A percentile compares a stretch with the other conserved stretches of the same genome.
Conservation (phyloP, 2,113 vertebrate genomes). For the Dryoscopus gambensis region DNA sequence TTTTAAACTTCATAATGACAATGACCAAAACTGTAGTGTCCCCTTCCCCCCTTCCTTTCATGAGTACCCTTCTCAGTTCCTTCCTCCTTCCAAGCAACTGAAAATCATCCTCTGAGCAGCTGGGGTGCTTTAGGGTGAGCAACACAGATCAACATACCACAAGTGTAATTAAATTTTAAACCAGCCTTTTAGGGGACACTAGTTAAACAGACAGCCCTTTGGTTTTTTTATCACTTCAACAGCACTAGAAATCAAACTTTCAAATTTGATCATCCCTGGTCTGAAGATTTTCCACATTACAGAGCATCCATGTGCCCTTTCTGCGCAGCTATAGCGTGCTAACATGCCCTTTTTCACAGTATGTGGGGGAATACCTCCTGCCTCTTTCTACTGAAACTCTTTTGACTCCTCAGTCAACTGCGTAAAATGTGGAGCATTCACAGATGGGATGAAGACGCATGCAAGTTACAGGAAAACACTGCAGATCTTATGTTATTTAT, state of each 20-base stretch:
- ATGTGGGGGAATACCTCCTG: neutral
- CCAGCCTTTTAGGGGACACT: neutral
- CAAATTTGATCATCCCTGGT: neutral
- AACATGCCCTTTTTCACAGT: neutral
- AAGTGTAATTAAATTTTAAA: conserved; percentile 7
- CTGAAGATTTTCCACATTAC: neutral
- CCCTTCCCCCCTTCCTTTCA: neutral
- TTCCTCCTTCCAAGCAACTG: neutral
- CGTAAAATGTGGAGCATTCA: neutral
- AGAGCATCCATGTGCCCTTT: neutral
- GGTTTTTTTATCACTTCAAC: neutral
- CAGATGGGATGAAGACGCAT: neutral
- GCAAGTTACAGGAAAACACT: neutral
- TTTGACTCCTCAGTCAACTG: neutral
- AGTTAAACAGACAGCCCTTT: neutral
- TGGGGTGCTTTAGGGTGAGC: neutral
- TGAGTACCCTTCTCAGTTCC: neutral
- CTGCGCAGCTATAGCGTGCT: neutral
- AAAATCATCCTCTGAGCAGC: neutral
- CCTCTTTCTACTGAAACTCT: neutral
- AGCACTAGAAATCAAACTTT: neutral
- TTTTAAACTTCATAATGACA: neutral
- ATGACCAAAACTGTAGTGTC: neutral
- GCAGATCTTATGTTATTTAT: neutral
- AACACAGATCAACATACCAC: neutral